A percentile compares a stretch with the other conserved stretches of the same genome.
Evolutionary conservation across 2,888 invertebrate genomes (phyloP).

Genomic region (Euspilapteryx auroguttella): DNA sequence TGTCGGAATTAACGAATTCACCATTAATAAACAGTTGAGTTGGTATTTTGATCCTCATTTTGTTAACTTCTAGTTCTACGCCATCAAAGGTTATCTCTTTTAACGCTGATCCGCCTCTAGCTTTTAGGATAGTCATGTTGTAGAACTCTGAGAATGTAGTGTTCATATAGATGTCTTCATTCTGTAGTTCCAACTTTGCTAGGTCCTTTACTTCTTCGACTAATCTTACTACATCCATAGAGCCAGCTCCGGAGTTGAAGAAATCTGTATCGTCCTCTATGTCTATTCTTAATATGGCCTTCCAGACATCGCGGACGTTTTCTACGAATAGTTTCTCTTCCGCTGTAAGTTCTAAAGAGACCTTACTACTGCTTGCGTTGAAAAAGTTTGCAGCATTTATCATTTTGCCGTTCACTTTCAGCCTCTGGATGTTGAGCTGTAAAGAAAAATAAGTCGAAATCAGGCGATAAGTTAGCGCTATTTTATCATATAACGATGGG

Average conservation of each 20-base stretch:
- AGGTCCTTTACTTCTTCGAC: slow-evolving; percentile 91
- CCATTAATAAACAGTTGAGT: slow-evolving; percentile 92
- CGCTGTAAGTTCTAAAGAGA: slow-evolving; percentile 65
- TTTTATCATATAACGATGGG: no score
- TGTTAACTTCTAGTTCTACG: slow-evolving; percentile 77
- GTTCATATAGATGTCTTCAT: slow-evolving; percentile 92
- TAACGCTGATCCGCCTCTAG: slow-evolving; percentile 62
- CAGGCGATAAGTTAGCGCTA: no score
- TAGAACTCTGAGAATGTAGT: slow-evolving; percentile 85
- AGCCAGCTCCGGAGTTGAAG: slow-evolving; percentile 93
- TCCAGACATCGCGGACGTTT: slow-evolving; percentile 74
- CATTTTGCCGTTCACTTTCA: slow-evolving; percentile 80
- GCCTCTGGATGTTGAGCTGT: slow-evolving; percentile 75
- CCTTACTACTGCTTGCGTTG: slow-evolving; percentile 60
- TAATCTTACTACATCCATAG: slow-evolving; percentile 94
- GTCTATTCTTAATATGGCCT: slow-evolving; percentile 76
- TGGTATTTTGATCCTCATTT: slow-evolving; percentile 82
- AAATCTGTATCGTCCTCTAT: slow-evolving; percentile 85
- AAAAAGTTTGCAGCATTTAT: slow-evolving; percentile 80
- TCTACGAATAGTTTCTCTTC: slow-evolving; percentile 74
- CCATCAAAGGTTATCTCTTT: slow-evolving; percentile 71
- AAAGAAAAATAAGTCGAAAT: no score
- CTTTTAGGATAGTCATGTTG: slow-evolving; percentile 64
- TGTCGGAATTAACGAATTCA: slow-evolving; percentile 79
- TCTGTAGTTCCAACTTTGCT: slow-evolving; percentile 75